Evolutionary conservation across 2,797 vertebrate genomes (phyloP), one percentile per base, ranked within the genome.

Genomic region (Enteromius paludinosus): DNA sequence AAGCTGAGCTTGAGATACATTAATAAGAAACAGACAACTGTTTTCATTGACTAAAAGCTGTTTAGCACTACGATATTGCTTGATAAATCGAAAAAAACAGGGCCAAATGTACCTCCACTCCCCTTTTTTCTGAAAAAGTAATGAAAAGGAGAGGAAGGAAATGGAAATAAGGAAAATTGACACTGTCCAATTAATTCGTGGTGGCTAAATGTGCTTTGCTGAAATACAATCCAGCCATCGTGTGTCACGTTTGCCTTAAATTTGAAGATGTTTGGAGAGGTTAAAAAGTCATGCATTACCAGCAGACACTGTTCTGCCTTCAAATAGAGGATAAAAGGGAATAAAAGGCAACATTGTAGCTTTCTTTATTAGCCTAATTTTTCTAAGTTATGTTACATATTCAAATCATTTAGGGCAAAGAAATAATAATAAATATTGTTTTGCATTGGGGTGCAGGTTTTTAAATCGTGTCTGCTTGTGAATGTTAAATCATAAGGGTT

Each of bases 1-100:
- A 76, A 76, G 23, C 56, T 61, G 17, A 20, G 17, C 56, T 76
- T 76, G 23, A 61, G 23, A 43, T 61, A 43, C 54, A 45, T 76
- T 61, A 61, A 61, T 75, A 76, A 75, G 73, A 41, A 73, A 56
- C 49, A 56, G 33, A 5, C 54, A 43, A 10, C 73, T 45, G 23
- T 15, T 41, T 61, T 79, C 43, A 72, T 33, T 64, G 28, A n/a
- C 78, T 64, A 85, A 83, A 83, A 83, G 64, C 79, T 43, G 35
- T 61, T 75, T 43, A 43, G 15, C 54, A 28, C 23, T 7, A 38
- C 8, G 28, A 72, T n/a, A 54, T 56, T 56, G 12, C 20, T 56
- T 74, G 33, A 74, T 74, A 41, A 71, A 59, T 74, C 25, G 20
- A 74, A 38, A 38, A 35, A 23, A 6, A 4, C 2, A 23, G 12